A percentile compares a stretch with the other conserved stretches of the same genome.
These are phyloP conservation scores for Ridgeia piscesae DNA, from an alignment of 1,140 invertebrate genomes.

Conservation along the genomic window DNA sequence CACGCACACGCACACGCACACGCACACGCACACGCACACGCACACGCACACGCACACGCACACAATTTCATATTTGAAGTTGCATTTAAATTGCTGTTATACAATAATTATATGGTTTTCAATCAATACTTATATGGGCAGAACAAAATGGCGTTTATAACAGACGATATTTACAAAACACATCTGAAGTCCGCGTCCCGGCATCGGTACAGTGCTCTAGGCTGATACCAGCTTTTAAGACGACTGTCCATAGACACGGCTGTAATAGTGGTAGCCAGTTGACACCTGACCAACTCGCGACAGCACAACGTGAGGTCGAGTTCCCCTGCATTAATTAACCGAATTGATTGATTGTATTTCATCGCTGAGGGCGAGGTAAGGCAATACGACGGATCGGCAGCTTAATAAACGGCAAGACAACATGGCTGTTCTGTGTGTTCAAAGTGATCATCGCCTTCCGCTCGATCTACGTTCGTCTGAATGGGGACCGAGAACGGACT, in stretches of 20 bases:
- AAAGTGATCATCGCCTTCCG: not conserved
- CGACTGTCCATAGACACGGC: not conserved
- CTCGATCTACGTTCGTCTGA: not conserved
- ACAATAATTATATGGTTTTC: too few species aligned
- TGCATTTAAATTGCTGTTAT: too few species aligned
- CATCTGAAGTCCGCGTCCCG: too few species aligned
- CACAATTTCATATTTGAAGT: too few species aligned
- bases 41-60: too few species aligned
- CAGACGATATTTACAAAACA: too few species aligned
- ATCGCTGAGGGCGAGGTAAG: not conserved
- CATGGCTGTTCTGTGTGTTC: not conserved
- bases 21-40: too few species aligned
- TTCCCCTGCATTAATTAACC: not conserved
- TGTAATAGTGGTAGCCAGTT: not conserved
- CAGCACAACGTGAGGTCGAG: not conserved
- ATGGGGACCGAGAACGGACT: not conserved
- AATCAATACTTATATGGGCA: too few species aligned
- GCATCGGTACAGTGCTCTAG: too few species aligned
- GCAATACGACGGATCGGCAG: not conserved
- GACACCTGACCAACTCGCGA: not conserved
- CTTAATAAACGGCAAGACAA: not conserved
- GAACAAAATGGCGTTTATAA: too few species aligned
- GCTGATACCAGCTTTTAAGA: not conserved
- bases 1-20: too few species aligned
- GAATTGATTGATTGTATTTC: slow-evolving; percentile 1